Base-by-base conservation (phyloP, 1,140 invertebrate species). In the fruit fly (Drosophila melanogaster) region DNA sequence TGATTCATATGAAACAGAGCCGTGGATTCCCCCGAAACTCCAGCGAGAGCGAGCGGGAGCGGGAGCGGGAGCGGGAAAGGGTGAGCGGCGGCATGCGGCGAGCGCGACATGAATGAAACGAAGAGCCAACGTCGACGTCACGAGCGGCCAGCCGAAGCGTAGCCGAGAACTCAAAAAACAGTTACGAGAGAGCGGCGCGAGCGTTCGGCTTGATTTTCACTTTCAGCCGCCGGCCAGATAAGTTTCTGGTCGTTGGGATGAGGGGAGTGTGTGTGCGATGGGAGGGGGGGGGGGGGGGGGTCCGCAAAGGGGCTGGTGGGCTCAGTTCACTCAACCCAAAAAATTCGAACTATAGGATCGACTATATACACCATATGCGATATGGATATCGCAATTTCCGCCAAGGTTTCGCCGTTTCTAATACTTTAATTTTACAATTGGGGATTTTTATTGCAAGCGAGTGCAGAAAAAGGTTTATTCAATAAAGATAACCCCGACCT, bases 41-140 rank as follows among this genome's bases (percentile, higher is more conserved):
- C 30, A 37, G 47, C 53, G 44, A 33, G 38, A 26, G 60, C 3
- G 33, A 12, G 62, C 12, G 30, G 2, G 46, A 15, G 40, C 2
- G 2, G 19, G 46, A 15, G 40, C 12, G 30, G 2, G 46, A 15
- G 40, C 2, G 2, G 19, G 46, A 15, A 33, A 49, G 43, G 17
- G 43, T 26, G 19, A n/a, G 15, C 7, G 19, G 43, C 24, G 37
- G 4, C 35, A 10, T 4, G 35, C 10, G 6, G 12, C 33, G 56
- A 11, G 35, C 33, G 53, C 64, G 70, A 44, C 65, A 85, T 85
- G 81, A 84, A 86, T 85, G 81, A 80, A 84, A 77, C 58, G 58
- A 62, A 50, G 47, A 30, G 10, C 24, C 57, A 30, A 17, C 38
- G 59, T 24, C 35, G 33, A 55, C 72, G 40, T 57, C 65, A 53